phyloP scores from a whole-genome alignment of 2,797 vertebrate species.

The Rhinoraja longicauda region DNA sequence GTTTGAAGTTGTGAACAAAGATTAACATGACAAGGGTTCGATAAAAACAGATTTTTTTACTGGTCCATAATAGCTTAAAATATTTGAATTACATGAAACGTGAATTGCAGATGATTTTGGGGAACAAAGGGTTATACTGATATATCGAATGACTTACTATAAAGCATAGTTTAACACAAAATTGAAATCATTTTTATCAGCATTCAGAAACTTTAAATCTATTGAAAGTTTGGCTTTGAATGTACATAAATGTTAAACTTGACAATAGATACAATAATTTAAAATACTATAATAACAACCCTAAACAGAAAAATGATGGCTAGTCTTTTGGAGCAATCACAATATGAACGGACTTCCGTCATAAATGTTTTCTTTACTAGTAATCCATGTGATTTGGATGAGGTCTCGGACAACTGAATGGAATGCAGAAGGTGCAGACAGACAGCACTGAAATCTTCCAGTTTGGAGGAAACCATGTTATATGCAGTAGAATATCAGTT shows the following conservation, averaged over 20 bases:
- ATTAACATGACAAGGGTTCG: not conserved
- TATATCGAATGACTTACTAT: not conserved
- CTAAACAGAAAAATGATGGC: not conserved
- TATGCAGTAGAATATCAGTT: not conserved
- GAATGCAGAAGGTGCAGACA: not conserved
- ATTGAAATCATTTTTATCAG: not conserved
- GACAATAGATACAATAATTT: constrained; percentile 23
- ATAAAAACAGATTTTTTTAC: not conserved
- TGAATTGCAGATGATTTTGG: not conserved
- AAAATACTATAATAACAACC: not conserved
- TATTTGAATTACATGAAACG: not conserved
- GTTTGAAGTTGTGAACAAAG: not conserved
- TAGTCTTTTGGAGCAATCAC: not conserved
- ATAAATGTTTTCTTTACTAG: not conserved
- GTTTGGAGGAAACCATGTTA: not conserved
- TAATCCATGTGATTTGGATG: not conserved
- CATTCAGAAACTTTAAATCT: not conserved
- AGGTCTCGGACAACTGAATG: not conserved
- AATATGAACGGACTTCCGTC: not conserved
- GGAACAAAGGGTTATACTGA: not conserved
- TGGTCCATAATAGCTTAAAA: not conserved
- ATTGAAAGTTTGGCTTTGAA: not conserved
- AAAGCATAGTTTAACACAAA: not conserved
- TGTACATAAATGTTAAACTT: not conserved
- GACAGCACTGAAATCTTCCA: not conserved